phyloP scores from a whole-genome alignment of 2,888 invertebrate species.

The Drymonia ruficornis region DNA sequence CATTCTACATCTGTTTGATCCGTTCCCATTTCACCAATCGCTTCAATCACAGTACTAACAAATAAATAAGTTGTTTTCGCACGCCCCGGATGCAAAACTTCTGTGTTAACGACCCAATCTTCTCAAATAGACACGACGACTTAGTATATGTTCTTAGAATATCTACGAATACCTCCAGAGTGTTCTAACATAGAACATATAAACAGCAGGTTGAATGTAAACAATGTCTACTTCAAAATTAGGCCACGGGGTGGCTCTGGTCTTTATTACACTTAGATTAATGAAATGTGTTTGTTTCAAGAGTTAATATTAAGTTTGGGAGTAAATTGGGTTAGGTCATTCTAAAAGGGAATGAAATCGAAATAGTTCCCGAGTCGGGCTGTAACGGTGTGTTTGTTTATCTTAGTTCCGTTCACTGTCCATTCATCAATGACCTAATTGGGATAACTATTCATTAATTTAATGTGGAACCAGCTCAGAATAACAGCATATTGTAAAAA shows the following conservation, averaged over 20 bases:
- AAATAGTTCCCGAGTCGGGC: neutral
- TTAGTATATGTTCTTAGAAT: slow-evolving; percentile 1
- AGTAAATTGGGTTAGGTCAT: neutral
- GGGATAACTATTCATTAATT: too few species aligned
- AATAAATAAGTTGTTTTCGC: slow-evolving; percentile 15
- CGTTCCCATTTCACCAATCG: neutral
- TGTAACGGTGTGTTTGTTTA: too few species aligned
- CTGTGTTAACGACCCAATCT: neutral
- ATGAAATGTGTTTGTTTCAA: slow-evolving; percentile 5
- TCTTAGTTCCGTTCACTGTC: too few species aligned
- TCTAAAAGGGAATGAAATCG: neutral
- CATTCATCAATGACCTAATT: too few species aligned
- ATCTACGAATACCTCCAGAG: slow-evolving; percentile 8
- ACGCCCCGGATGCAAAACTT: slow-evolving; percentile 13
- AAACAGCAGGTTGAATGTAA: slow-evolving; percentile 45
- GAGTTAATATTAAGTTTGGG: neutral
- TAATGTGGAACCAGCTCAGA: too few species aligned
- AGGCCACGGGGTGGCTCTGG: slow-evolving; percentile 51
- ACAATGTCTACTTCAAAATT: slow-evolving; percentile 42
- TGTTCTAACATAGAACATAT: slow-evolving; percentile 37
- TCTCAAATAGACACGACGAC: neutral
- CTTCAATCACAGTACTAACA: slow-evolving; percentile 9
- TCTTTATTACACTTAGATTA: slow-evolving; percentile 32
- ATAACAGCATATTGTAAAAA: too few species aligned
- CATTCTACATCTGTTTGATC: neutral